These are phyloP conservation scores for Slavum lentiscoides DNA, from an alignment of 2,888 invertebrate genomes.

Conservation along the genomic window DNA sequence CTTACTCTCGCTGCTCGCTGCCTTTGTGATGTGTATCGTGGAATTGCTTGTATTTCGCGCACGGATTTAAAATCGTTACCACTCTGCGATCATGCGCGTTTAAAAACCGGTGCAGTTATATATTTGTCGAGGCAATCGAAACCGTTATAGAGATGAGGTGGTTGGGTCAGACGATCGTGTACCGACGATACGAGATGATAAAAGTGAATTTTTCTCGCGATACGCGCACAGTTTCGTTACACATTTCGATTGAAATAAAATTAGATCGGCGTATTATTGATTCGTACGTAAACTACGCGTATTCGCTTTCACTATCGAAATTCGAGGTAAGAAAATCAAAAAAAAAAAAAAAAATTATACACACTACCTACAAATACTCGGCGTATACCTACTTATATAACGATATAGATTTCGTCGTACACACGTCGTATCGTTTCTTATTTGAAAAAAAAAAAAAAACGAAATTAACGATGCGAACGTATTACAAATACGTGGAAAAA, in stretches of 20 bases:
- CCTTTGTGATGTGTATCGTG: neutral
- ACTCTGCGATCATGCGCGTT: no score
- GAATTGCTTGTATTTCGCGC: constrained; percentile 19
- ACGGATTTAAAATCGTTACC: neutral
- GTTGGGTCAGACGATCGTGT: neutral
- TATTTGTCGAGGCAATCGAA: neutral
- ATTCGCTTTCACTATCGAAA: constrained; percentile 2
- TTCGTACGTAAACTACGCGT: neutral
- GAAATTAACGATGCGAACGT: no score
- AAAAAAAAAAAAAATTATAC: no score
- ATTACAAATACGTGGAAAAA: no score
- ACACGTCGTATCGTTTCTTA: no score
- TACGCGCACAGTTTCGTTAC: no score
- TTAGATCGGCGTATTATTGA: neutral
- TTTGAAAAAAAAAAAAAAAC: no score
- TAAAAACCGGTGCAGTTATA: no score
- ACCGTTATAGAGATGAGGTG: constrained; percentile 13
- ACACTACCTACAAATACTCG: no score
- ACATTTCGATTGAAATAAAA: neutral
- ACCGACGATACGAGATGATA: constrained; percentile 1
- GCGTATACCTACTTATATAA: no score
- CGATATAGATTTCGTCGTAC: no score
- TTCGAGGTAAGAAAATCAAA: neutral
- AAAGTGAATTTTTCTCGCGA: constrained; percentile 19
- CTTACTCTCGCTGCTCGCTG: neutral